These are phyloP conservation scores for Dipodomys stephensi DNA, from an alignment of 2,113 vertebrate species.

Conservation along the genomic window DNA sequence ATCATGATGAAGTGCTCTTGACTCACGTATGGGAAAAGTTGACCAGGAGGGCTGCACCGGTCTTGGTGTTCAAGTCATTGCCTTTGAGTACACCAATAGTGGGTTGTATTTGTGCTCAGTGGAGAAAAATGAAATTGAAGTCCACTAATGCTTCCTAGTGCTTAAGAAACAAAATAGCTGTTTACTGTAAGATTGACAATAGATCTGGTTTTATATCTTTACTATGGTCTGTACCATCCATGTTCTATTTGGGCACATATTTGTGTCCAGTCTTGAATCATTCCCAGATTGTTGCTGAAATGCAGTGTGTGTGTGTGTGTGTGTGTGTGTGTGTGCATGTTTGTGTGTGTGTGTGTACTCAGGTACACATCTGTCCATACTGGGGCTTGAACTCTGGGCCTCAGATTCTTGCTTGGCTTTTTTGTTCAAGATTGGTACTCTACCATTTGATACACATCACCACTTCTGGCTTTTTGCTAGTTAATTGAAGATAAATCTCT, in stretches of 20 bases:
- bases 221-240: neutral
- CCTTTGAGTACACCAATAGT: neutral
- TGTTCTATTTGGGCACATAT: neutral
- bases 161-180: neutral
- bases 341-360: too few species aligned
- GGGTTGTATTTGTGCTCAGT: neutral
- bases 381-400: too few species aligned
- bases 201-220: constrained; percentile 29
- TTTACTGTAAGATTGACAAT: neutral
- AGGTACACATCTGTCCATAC: too few species aligned
- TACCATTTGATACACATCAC: too few species aligned
- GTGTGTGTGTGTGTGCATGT: too few species aligned
- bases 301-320: too few species aligned
- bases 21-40: too few species aligned
- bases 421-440: too few species aligned
- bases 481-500: too few species aligned
- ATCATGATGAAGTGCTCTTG: constrained; percentile 30
- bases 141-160: neutral
- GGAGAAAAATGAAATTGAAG: neutral
- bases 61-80: constrained; percentile 7
- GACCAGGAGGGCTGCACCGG: neutral
- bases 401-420: too few species aligned
- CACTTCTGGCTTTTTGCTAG: too few species aligned
- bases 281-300: neutral
- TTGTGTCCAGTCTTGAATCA: neutral